Percentiles rank a stretch among this genome's conserved stretches.
These are phyloP conservation scores for Pterocles gutturalis DNA, from an alignment of 2,113 vertebrate genomes.

Conservation along the genomic window DNA sequence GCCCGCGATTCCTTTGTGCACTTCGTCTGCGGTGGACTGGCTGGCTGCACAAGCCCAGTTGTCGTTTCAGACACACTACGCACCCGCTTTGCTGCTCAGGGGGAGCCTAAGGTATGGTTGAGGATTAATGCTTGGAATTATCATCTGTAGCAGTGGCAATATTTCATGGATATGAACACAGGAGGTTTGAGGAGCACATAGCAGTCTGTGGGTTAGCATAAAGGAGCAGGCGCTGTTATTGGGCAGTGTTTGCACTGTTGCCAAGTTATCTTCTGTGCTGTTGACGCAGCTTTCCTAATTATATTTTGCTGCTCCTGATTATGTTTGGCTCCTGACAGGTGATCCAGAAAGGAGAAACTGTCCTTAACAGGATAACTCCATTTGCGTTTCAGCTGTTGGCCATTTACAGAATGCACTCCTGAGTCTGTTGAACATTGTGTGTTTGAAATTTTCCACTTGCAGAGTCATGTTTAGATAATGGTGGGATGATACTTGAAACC, in stretches of 20 bases:
- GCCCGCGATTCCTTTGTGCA: conserved; percentile 81
- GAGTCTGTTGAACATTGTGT: not conserved
- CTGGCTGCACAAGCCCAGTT: conserved; percentile 87
- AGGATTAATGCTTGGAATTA: fast-evolving
- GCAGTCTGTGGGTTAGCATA: not conserved
- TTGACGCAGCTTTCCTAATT: not conserved
- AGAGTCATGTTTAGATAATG: not conserved
- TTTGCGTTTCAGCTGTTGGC: not conserved
- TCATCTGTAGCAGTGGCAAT: fast-evolving
- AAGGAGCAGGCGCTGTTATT: not conserved
- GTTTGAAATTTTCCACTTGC: not conserved
- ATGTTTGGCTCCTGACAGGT: not conserved
- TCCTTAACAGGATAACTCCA: not conserved
- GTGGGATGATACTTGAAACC: not conserved
- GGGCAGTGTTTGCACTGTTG: not conserved
- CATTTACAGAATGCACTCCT: not conserved
- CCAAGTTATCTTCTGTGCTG: not conserved
- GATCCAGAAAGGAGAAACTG: not conserved
- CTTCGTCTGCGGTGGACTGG: conserved; percentile 89
- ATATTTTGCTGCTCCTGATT: not conserved
- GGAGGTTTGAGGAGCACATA: not conserved
- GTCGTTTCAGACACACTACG: conserved; percentile 91
- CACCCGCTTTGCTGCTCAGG: conserved; percentile 95
- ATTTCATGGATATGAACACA: not conserved
- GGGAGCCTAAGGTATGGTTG: conserved; percentile 89